Percentiles rank a stretch among this genome's conserved stretches.
Conservation (phyloP, 2,113 vertebrate genomes). For the Thalassoma bifasciatum region DNA sequence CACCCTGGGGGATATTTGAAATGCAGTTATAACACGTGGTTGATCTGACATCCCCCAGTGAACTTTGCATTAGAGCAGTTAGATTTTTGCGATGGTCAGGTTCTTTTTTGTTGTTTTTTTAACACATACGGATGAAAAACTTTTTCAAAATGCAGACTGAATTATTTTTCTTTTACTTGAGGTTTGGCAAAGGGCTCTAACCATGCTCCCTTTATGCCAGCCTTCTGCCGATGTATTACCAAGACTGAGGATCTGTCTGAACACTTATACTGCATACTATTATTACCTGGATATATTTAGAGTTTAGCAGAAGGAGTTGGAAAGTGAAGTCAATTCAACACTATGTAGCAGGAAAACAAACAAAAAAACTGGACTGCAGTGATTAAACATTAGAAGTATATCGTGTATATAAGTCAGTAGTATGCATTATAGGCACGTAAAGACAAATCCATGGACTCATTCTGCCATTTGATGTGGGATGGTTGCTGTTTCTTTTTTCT, state of each 20-base stretch:
- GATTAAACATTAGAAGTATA: not conserved
- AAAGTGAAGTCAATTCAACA: not conserved
- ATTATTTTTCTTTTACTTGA: constrained; percentile 10
- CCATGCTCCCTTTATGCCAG: constrained; percentile 8
- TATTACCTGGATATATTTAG: not conserved
- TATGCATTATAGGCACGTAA: constrained; percentile 9
- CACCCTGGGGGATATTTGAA: constrained; percentile 20
- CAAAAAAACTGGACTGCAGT: not conserved
- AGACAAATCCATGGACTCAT: constrained; percentile 31
- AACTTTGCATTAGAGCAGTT: not conserved
- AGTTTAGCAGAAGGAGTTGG: not conserved
- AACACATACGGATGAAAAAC: constrained; percentile 14
- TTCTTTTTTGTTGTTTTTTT: constrained; percentile 3
- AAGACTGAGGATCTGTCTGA: constrained; percentile 27
- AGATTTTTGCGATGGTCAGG: constrained; percentile 6
- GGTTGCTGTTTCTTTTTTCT: constrained; percentile 63
- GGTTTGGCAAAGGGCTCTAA: constrained; percentile 30
- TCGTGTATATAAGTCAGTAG: constrained; percentile 1
- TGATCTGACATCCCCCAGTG: not conserved
- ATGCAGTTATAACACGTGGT: constrained; percentile 17
- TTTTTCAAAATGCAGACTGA: constrained; percentile 46
- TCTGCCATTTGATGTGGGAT: constrained; percentile 61
- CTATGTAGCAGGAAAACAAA: constrained; percentile 25
- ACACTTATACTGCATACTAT: constrained; percentile 22
- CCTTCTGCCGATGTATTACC: constrained; percentile 17